Percentiles rank a stretch among this genome's conserved stretches.
Conservation (phyloP, 2,888 invertebrate genomes). For the Perizoma affinitatum region DNA sequence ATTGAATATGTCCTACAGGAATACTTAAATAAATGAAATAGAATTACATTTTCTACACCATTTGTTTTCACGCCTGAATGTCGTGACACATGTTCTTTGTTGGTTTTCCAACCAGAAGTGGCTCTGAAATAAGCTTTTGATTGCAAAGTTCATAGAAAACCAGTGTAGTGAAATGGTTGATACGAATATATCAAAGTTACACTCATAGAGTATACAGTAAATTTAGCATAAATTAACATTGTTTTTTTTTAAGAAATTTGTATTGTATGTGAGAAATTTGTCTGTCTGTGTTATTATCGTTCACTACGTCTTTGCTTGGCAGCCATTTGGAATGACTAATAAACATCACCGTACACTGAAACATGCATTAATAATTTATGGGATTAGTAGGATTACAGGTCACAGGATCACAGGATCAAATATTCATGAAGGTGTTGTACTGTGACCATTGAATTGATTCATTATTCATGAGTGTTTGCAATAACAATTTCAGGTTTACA, state of each 20-base stretch:
- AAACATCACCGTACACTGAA: constrained; percentile 18
- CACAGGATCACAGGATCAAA: constrained; percentile 8
- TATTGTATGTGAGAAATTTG: not conserved
- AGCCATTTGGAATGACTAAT: constrained; percentile 24
- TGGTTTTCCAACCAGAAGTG: too few species aligned
- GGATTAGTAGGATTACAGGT: constrained; percentile 9
- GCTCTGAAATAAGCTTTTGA: too few species aligned
- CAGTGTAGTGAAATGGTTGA: too few species aligned
- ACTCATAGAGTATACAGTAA: too few species aligned
- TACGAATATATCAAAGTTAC: too few species aligned
- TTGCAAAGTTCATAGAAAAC: too few species aligned
- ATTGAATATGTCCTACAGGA: too few species aligned
- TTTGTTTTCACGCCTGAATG: too few species aligned
- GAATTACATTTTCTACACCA: too few species aligned
- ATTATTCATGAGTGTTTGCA: constrained; percentile 3
- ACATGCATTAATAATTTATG: constrained; percentile 30
- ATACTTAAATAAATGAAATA: too few species aligned
- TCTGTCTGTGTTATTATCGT: not conserved
- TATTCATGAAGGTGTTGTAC: constrained; percentile 21
- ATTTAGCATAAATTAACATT: too few species aligned
- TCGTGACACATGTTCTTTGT: too few species aligned
- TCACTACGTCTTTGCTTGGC: not conserved
- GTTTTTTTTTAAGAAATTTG: not conserved
- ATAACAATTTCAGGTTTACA: not conserved
- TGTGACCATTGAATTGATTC: constrained; percentile 2